Base-by-base conservation (phyloP, 2,113 vertebrate species). In the Podocnemis expansa region DNA sequence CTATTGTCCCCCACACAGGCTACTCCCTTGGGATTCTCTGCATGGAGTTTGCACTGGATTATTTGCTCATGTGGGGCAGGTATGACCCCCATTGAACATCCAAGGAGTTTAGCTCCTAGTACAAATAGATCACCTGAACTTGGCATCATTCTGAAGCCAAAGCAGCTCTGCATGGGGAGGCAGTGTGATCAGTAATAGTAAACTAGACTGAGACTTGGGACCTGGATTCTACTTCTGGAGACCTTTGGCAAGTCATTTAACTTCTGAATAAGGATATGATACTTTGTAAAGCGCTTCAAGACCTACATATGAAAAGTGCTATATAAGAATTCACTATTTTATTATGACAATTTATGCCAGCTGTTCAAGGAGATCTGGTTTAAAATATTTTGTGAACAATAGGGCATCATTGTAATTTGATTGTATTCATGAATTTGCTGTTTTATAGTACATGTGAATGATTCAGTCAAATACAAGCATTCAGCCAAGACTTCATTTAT, bases 81-180 rank as follows among this genome's bases (percentile, higher is more conserved):
- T 14, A 45, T 75, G 73, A 27, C 63, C 41, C 17, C 8, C 73
- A 51, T 47, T 47, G 21, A 75, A 75, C 52, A 85, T 17, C 41
- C 13, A 38, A 0, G 3, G 25, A 22, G 3, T 6, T 51, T 14
- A 0, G 13, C 13, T 55, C 51, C 54, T 80, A 16, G 2, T 38
- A 24, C 5, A 3, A 4, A 8, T 6, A 75, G 70, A 8, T 88
- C 16, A 41, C 45, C 54, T 24, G 47, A 10, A 38, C 79, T 41
- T 52, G 38, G 63, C 8, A 11, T 70, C 9, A 19, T 22, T 38
- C 10, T 38, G 6, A 55, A 22, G 19, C 45, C 25, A 29, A 76
- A 45, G 73, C 41, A 76, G 73, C 38, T 25, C 24, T 27, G 24
- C 7, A 25, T 45, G 73, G 73, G 73, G 25, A 45, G 38, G 25